Evolutionary conservation across 2,888 invertebrate genomes (phyloP).

Genomic region (Bursaphelenchus okinawaensis): DNA sequence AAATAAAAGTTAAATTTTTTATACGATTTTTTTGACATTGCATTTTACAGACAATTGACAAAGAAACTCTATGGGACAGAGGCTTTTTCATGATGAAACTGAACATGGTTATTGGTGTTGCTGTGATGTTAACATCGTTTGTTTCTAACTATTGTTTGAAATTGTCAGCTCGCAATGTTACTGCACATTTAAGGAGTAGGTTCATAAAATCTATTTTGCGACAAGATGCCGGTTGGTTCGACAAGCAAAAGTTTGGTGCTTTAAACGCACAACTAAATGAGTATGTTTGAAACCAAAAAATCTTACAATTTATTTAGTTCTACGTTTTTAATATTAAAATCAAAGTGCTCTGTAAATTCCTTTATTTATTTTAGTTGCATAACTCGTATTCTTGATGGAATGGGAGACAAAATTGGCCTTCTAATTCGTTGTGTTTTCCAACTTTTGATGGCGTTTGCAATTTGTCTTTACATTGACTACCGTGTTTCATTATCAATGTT

Average conservation of each 20-base stretch:
- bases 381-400: conserved; percentile 23
- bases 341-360: too few relatives aligned
- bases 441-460: conserved; percentile 12
- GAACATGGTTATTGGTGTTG: conserved; percentile 1
- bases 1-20: neutral
- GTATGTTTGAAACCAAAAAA: conserved; percentile 12
- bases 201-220: conserved; percentile 23
- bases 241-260: conserved; percentile 26
- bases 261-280: conserved; percentile 29
- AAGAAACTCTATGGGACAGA: conserved; percentile 7
- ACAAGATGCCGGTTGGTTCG: conserved; percentile 25
- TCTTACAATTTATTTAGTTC: too few relatives aligned
- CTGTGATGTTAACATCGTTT: neutral
- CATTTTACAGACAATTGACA: neutral
- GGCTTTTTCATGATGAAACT: conserved; percentile 2
- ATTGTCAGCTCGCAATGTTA: conserved; percentile 21
- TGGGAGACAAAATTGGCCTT: conserved; percentile 27
- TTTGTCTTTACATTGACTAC: conserved; percentile 23
- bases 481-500: conserved; percentile 17
- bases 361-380: conserved; percentile 19
- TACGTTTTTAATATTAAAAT: too few relatives aligned
- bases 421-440: conserved; percentile 14
- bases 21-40: neutral
- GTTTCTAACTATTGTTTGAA: neutral
- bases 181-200: conserved; percentile 12